Base-by-base conservation (phyloP, 2,113 vertebrate genomes). In the Cephalopholis sonnerati region DNA sequence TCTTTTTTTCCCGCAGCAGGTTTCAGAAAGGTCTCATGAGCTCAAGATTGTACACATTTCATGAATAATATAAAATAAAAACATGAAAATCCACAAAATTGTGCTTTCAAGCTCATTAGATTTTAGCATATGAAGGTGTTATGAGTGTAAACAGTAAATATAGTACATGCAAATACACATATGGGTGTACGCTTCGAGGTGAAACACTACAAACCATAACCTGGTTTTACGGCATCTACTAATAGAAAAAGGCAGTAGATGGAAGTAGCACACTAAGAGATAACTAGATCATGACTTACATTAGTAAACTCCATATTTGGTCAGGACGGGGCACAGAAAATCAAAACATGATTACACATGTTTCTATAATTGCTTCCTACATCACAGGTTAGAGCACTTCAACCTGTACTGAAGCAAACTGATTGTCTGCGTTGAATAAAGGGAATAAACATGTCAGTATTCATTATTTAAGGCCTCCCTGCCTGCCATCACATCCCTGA, bases 361-460 rank as follows among this genome's bases (percentile, higher is more conserved):
- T 70, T 81, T 64, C 66, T 84, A 70, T 87, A 81, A 86, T 44
- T 81, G 36, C 50, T 54, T 66, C 20, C 36, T 51, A 18, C 41
- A 74, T 54, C 5, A 11, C 77, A 80, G 73, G 59, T 81, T 74
- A 22, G 51, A 71, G 76, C 61, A 18, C 84, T 78, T 80, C 73
- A 50, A 54, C 83, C 78, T 78, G 65, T 5, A 41, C 67, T 61
- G 54, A 76, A 61, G 46, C 53, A 67, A 71, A 78, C 25, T 22
- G 53, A 89, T 91, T 87, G 85, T 89, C 53, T 50, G 0, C 50
- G 79, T 61, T 87, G 76, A 91, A 87, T 83, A 50, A 87, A 76
- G 46, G 41, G 48, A 82, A 88, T 89, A 91, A 87, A 91, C 20
- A 48, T 90, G 89, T 91, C 90, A 88, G 77, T 67, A 20, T 64